Conservation (phyloP, 1,140 invertebrate genomes). For the Nephotettix cincticeps region DNA sequence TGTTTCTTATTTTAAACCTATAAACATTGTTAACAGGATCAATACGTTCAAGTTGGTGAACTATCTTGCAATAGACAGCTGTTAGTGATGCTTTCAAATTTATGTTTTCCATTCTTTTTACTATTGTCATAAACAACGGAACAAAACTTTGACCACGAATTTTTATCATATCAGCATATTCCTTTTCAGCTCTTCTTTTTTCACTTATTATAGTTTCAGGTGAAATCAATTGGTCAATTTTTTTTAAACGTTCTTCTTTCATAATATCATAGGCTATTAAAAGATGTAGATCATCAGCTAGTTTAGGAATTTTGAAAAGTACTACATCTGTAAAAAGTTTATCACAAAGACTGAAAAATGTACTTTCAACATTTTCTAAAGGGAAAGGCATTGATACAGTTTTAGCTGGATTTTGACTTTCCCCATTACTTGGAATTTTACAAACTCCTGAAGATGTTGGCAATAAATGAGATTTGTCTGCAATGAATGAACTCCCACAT, state of each 20-base stretch:
- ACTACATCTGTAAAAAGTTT: background rate
- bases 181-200: background rate
- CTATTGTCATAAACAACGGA: background rate
- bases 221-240: background rate
- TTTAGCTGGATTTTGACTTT: background rate
- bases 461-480: background rate
- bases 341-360: background rate
- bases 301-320: background rate
- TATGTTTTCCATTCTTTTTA: background rate
- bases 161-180: background rate
- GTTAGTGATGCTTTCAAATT: background rate
- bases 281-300: background rate
- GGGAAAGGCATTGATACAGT: background rate
- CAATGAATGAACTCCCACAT: background rate
- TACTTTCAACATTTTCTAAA: background rate
- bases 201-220: background rate
- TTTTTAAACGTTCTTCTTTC: background rate
- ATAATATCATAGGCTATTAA: background rate
- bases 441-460: no score
- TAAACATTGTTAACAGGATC: background rate
- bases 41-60: background rate
- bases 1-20: background rate
- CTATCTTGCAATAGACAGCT: background rate
- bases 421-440: background rate
- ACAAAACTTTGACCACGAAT: background rate